phyloP scores from a whole-genome alignment of 2,888 invertebrate species.

The Marronus borbonicus region DNA sequence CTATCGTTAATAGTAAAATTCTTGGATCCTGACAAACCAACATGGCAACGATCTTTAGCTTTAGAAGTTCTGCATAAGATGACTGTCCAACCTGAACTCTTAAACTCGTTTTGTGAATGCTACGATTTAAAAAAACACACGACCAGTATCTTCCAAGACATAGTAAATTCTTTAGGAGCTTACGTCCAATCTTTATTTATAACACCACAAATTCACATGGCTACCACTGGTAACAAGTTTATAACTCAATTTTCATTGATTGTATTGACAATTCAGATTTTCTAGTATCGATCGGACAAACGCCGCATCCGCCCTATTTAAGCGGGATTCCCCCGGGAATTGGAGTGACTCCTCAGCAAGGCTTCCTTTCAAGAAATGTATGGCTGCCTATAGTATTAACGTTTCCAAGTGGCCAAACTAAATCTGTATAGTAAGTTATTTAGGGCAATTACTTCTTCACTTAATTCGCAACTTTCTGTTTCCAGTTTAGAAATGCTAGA shows the following conservation, averaged over 20 bases:
- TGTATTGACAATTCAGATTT: constrained; percentile 54
- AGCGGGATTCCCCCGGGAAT: constrained; percentile 81
- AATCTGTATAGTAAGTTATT: constrained; percentile 89
- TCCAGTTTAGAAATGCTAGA: constrained; percentile 95
- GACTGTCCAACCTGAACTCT: constrained; percentile 88
- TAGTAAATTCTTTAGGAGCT: constrained; percentile 93
- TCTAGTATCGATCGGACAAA: constrained; percentile 72
- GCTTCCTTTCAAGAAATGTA: constrained; percentile 93
- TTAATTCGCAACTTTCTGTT: constrained; percentile 35
- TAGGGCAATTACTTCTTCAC: neutral
- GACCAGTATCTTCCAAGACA: constrained; percentile 94
- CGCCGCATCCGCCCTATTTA: constrained; percentile 77
- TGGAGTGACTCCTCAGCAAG: constrained; percentile 89
- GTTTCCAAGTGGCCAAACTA: constrained; percentile 88
- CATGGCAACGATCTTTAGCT: constrained; percentile 96
- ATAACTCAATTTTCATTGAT: constrained; percentile 40
- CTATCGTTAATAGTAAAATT: constrained; percentile 97
- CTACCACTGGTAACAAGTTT: constrained; percentile 66
- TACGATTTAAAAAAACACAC: constrained; percentile 97
- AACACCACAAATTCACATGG: constrained; percentile 77
- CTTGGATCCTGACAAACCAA: constrained; percentile 95
- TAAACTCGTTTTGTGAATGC: constrained; percentile 93
- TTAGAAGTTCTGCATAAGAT: constrained; percentile 97
- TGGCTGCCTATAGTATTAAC: constrained; percentile 92
- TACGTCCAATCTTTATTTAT: constrained; percentile 95